Conservation (phyloP, 2,888 invertebrate species). For the Erannis defoliaria region DNA sequence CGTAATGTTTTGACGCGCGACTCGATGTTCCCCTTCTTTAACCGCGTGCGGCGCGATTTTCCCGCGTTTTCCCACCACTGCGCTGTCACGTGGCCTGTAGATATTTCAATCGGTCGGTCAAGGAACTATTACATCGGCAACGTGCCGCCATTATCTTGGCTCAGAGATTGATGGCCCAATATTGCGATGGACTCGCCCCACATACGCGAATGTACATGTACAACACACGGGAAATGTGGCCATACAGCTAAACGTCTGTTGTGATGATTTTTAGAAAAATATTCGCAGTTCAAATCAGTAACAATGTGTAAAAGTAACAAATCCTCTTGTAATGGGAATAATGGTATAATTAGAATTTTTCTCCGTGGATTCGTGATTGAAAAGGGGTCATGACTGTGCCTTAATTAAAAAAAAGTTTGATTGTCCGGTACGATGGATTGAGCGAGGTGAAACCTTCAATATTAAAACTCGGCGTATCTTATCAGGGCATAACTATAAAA, state of each 20-base stretch:
- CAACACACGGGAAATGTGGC: constrained; percentile 26
- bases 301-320: neutral
- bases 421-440: neutral
- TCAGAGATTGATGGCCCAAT: constrained; percentile 77
- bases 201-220: constrained; percentile 42
- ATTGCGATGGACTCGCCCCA: constrained; percentile 67
- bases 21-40: constrained; percentile 4
- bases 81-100: constrained; percentile 53
- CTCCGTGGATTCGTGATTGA: constrained; percentile 9
- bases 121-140: constrained; percentile 74
- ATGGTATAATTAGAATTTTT: constrained; percentile 4
- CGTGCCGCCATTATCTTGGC: constrained; percentile 73
- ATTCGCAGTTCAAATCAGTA: neutral
- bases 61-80: constrained; percentile 33
- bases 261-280: neutral
- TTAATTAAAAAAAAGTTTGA: constrained; percentile 19
- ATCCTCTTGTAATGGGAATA: constrained; percentile 1
- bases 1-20: constrained; percentile 11
- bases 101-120: constrained; percentile 77
- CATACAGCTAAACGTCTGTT: constrained; percentile 1
- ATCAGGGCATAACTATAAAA: constrained; percentile 22
- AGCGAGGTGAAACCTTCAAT: constrained; percentile 4
- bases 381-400: constrained; percentile 9
- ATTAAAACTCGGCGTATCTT: constrained; percentile 15
- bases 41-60: constrained; percentile 13